phyloP scores from a whole-genome alignment of 1,140 invertebrate genomes.

The Chelonus insularis region DNA sequence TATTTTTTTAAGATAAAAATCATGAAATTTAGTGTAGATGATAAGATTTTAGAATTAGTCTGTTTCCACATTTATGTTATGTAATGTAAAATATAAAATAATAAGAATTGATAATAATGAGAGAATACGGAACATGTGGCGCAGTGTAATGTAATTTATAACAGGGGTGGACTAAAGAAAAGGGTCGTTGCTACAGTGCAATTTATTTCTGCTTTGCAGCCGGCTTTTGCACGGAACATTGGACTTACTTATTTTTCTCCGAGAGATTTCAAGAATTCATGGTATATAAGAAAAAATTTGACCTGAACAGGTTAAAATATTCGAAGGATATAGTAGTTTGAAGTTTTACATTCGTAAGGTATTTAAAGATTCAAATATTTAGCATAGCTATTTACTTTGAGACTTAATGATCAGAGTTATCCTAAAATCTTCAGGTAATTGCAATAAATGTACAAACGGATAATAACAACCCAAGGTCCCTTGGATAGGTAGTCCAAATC shows the following conservation, averaged over 20 bases:
- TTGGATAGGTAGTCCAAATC: too few species aligned
- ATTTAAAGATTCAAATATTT: too few species aligned
- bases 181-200: slow-evolving; percentile 34
- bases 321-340: not conserved
- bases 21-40: too few species aligned
- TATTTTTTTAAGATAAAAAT: not conserved
- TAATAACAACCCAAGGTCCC: too few species aligned
- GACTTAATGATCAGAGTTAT: too few species aligned
- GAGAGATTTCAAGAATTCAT: too few species aligned
- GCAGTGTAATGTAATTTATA: slow-evolving; percentile 35
- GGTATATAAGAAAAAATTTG: too few species aligned
- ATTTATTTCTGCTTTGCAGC: slow-evolving; percentile 34
- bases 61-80: not conserved
- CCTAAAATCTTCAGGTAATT: too few species aligned
- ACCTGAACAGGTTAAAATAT: not conserved
- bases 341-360: too few species aligned
- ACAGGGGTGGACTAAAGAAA: slow-evolving; percentile 26
- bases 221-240: slow-evolving; percentile 30
- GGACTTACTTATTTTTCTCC: slow-evolving; percentile 16
- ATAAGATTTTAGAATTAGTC: too few species aligned
- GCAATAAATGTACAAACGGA: too few species aligned
- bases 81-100: not conserved
- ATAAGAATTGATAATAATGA: not conserved
- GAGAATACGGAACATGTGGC: slow-evolving; percentile 26
- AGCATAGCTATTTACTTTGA: too few species aligned